Evolutionary conservation across 2,797 vertebrate species (phyloP), one percentile per base, ranked within the genome.

Genomic region (Alcedo quadribrachys): DNA sequence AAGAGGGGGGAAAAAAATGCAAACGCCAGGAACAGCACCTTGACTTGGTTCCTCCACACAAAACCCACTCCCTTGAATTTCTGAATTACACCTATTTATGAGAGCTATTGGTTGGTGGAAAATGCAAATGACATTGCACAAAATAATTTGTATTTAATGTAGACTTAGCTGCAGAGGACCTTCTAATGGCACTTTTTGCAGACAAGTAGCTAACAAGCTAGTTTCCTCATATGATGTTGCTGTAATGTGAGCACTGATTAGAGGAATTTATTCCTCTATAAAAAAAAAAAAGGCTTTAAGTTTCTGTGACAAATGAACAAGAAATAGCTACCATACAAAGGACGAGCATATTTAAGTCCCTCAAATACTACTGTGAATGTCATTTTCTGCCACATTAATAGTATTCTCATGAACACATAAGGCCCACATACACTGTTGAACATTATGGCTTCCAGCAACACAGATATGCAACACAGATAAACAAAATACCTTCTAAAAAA

Each of bases 341-440:
- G 42, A 69, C 3, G 2, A 75, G 25, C 32, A 32, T 27, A 37
- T 28, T 87, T 74, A 92, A 86, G 60, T 87, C 45, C 30, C 63
- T 86, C 80, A 69, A 70, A 84, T 84, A 86, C 33, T 54, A 71
- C 55, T 65, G 25, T 63, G 61, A 90, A 82, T 77, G 53, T 81
- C 0, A 89, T 85, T 89, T 94, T 96, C 93, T 89, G 76, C 76
- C 40, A 85, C 46, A 80, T 95, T 95, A 94, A 86, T 92, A 33
- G 2, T 40, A 75, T 83, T 92, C 84, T 24, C 19, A 78, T 85
- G 63, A 92, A 84, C 25, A 83, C 87, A 67, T 83, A 93, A 95
- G 63, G 81, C 43, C 60, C 35, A 60, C 43, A 83, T 60, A 86
- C 21, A 37, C 45, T 69, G 33, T n/a, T 81, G 40, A 73, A 79